Conservation (phyloP, 2,113 vertebrate species). For the Nothocercus nigrocapillus region DNA sequence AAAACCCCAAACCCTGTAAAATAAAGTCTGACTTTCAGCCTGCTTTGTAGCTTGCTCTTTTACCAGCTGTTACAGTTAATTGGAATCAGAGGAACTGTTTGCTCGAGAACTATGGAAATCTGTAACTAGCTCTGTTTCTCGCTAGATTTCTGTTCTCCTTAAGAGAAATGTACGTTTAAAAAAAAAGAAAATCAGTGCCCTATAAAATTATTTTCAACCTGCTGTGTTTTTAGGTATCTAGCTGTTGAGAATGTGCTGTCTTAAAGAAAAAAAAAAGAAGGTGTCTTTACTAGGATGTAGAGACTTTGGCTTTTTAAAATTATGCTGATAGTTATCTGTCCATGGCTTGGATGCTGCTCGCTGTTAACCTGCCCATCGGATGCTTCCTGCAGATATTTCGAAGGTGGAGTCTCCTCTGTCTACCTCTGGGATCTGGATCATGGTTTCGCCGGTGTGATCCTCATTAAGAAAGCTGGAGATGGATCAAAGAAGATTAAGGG, state of each 20-base stretch:
- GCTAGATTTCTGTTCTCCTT: neutral
- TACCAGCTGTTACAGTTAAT: constrained; percentile 38
- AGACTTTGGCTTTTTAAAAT: neutral
- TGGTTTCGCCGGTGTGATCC: constrained; percentile 98
- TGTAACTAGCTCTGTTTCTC: neutral
- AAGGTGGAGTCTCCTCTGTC: constrained; percentile 98
- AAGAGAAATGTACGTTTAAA: neutral
- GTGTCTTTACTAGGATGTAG: neutral
- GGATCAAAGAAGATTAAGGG: constrained; percentile 99
- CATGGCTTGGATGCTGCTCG: neutral
- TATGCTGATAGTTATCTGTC: neutral
- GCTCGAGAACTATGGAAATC: neutral
- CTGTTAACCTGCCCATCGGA: neutral
- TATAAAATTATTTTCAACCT: neutral
- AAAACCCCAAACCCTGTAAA: neutral
- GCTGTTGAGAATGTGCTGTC: neutral
- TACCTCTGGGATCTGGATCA: constrained; percentile 99
- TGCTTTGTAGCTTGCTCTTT: neutral
- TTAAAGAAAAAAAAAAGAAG: neutral
- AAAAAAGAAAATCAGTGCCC: neutral
- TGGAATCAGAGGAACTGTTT: constrained; percentile 18
- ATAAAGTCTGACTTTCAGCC: neutral
- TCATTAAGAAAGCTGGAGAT: constrained; percentile 98
- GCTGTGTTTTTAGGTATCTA: neutral
- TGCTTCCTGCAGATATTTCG: constrained; percentile 90